Conservation (phyloP, 2,888 invertebrate species). For the Clusia tigrina region DNA sequence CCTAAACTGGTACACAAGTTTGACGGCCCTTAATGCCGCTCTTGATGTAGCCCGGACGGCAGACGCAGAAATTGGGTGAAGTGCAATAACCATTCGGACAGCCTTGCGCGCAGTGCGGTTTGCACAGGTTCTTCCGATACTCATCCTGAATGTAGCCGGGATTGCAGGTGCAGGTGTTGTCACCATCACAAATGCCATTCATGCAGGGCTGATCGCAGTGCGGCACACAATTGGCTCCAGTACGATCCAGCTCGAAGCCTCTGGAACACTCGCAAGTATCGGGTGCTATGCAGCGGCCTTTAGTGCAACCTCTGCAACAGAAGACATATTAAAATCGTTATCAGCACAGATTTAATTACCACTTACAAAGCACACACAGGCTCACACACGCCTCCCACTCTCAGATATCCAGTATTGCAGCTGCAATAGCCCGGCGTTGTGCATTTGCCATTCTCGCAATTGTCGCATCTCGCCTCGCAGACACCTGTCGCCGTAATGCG, state of each 20-base stretch:
- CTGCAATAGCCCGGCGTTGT: constrained; percentile 70
- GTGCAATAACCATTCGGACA: constrained; percentile 79
- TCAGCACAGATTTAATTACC: constrained; percentile 4
- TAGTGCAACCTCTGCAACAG: constrained; percentile 52
- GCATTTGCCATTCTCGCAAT: constrained; percentile 68
- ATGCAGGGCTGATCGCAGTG: constrained; percentile 72
- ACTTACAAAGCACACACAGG: constrained; percentile 59
- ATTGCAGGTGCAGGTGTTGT: constrained; percentile 70
- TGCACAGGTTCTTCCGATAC: constrained; percentile 64
- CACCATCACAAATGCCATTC: constrained; percentile 75
- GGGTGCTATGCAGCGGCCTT: constrained; percentile 63
- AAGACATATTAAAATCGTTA: neutral
- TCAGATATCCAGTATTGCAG: constrained; percentile 68
- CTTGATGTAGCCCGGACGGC: constrained; percentile 71
- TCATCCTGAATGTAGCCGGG: constrained; percentile 66
- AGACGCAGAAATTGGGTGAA: constrained; percentile 77
- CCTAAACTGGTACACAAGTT: constrained; percentile 66
- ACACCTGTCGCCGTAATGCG: constrained; percentile 45
- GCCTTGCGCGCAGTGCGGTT: constrained; percentile 73
- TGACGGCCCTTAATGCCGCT: constrained; percentile 66
- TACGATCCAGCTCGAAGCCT: constrained; percentile 51
- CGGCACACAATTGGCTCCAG: constrained; percentile 65
- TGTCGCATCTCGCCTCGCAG: constrained; percentile 63
- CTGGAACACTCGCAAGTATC: constrained; percentile 58
- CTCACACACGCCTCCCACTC: constrained; percentile 60